These are phyloP conservation scores for Meda fulgida DNA, from an alignment of 2,797 vertebrate species.

Conservation along the genomic window DNA sequence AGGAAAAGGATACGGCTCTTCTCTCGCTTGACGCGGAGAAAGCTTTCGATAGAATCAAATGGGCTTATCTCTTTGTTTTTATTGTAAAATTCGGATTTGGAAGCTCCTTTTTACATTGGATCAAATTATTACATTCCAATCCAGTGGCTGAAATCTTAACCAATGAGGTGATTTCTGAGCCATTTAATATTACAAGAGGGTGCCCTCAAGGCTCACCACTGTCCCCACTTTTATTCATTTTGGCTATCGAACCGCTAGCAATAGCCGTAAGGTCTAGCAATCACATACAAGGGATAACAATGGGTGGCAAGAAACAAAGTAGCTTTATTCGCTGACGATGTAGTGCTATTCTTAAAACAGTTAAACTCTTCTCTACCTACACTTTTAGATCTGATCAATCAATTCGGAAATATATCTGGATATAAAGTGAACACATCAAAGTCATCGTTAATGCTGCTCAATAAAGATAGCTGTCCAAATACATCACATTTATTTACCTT, in stretches of 20 bases:
- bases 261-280: not conserved
- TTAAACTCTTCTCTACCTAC: not conserved
- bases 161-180: slow-evolving; percentile 9
- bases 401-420: not conserved
- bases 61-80: slow-evolving; percentile 20
- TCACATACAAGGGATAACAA: not conserved
- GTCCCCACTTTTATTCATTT: slow-evolving; percentile 18
- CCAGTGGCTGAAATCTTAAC: slow-evolving; percentile 27
- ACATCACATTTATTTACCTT: not conserved
- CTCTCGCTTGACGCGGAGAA: slow-evolving; percentile 11
- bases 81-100: slow-evolving; percentile 34
- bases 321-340: not conserved
- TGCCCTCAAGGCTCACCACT: slow-evolving; percentile 19
- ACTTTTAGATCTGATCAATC: not conserved
- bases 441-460: not conserved
- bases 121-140: slow-evolving; percentile 25
- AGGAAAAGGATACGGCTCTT: slow-evolving; percentile 2
- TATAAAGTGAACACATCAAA: slow-evolving; percentile 2
- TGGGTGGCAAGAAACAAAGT: not conserved
- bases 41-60: not conserved
- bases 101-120: slow-evolving; percentile 1
- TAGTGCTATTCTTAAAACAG: not conserved
- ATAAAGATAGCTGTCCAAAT: not conserved
- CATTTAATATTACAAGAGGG: slow-evolving; percentile 34
- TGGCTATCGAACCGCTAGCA: not conserved